A percentile compares a stretch with the other conserved stretches of the same genome.
Conservation (phyloP, 2,888 invertebrate genomes). For the Petrophora chlorosata region DNA sequence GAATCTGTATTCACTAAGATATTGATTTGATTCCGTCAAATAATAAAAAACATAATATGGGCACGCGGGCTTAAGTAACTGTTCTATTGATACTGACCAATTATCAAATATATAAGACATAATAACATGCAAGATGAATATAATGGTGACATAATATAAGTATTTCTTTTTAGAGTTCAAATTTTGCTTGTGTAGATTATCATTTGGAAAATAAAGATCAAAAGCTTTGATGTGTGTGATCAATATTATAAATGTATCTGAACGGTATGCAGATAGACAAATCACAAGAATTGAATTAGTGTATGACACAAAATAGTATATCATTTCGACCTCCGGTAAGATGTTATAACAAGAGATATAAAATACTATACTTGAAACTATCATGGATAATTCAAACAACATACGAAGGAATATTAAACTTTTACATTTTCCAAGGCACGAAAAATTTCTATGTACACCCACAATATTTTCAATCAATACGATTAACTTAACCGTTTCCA, state of each 20-base stretch:
- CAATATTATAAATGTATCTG: conserved; percentile 9
- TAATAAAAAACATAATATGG: not conserved
- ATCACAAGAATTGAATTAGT: conserved; percentile 16
- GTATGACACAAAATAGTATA: not conserved
- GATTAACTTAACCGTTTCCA: conserved; percentile 21
- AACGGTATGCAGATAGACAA: conserved; percentile 5
- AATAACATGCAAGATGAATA: not conserved
- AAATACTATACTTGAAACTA: not conserved
- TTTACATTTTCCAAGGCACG: conserved; percentile 11
- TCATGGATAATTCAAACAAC: conserved; percentile 12
- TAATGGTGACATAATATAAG: not conserved
- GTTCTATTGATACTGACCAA: not conserved
- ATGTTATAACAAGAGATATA: not conserved
- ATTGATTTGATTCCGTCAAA: not conserved
- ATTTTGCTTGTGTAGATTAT: not conserved
- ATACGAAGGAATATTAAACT: conserved; percentile 21
- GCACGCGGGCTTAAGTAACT: not conserved
- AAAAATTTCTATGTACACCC: conserved; percentile 26
- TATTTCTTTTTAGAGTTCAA: not conserved
- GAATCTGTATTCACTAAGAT: conserved; percentile 8
- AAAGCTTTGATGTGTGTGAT: conserved; percentile 2
- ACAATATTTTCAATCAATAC: conserved; percentile 21
- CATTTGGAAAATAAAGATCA: conserved; percentile 7
- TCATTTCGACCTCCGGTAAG: not conserved
- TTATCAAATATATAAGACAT: not conserved